Evolutionary conservation across 2,113 vertebrate species (phyloP).

Genomic region (Ctenomys sociabilis): DNA sequence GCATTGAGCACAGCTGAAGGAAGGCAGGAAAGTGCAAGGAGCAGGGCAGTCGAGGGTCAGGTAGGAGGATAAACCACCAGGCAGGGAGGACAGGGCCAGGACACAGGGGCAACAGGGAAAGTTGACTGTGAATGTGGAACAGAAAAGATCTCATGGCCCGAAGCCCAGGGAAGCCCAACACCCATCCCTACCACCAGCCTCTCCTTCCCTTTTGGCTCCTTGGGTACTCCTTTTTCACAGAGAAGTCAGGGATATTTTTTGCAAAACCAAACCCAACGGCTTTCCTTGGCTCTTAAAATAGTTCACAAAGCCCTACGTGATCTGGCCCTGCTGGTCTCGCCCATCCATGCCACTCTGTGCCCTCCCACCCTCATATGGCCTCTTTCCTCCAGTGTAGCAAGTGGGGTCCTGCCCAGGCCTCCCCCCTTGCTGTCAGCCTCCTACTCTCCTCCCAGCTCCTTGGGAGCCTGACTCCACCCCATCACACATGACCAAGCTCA

Average conservation of each 20-base stretch:
- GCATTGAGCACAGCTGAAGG: background rate
- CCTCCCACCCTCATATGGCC: rapidly evolving
- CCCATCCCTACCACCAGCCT: background rate
- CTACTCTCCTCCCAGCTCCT: background rate
- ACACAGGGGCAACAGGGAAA: background rate
- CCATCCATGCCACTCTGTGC: rapidly evolving
- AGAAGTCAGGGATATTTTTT: background rate
- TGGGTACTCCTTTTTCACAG: background rate
- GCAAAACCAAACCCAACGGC: background rate
- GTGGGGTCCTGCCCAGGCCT: background rate
- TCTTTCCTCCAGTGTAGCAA: background rate
- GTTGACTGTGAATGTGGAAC: rapidly evolving
- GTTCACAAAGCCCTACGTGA: rapidly evolving
- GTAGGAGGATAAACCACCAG: background rate
- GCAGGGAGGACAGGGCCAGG: background rate
- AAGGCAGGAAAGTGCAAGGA: background rate
- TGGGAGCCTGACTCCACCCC: background rate
- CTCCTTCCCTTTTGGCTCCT: background rate
- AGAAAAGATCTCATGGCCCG: background rate
- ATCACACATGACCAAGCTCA: no score
- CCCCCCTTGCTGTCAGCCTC: background rate
- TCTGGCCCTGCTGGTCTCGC: background rate
- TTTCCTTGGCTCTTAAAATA: background rate
- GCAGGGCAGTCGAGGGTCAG: background rate
- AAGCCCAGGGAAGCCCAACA: background rate